Evolutionary conservation across 37 sponge, comb jelly and placozoan genomes (phyloP).

Genomic region (Halichondria panicea): DNA sequence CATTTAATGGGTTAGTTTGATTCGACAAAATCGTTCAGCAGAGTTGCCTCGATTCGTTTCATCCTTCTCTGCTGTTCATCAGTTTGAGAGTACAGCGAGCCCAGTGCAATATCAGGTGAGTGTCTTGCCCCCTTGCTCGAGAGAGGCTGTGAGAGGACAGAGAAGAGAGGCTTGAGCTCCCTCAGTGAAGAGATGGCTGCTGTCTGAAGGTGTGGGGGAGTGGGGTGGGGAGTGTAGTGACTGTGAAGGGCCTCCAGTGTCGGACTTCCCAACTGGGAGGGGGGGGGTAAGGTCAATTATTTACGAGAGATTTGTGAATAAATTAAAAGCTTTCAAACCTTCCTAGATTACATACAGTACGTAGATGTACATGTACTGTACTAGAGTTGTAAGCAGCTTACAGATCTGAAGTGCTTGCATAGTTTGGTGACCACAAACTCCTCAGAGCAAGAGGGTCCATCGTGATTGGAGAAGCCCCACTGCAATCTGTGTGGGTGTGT

Average conservation of each 20-base stretch:
- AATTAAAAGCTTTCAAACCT: background rate
- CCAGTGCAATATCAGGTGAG: too few relatives aligned
- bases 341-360: background rate
- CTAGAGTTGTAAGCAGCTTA: background rate
- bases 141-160: conserved; percentile 3
- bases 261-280: background rate
- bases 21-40: too few relatives aligned
- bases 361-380: background rate
- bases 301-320: background rate
- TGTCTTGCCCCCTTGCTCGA: too few relatives aligned
- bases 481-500: conserved; percentile 24
- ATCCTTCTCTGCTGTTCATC: background rate
- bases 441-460: background rate
- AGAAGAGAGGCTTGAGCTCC: conserved; percentile 32
- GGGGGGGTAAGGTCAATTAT: background rate
- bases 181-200: conserved; percentile 28
- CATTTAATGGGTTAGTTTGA: too few relatives aligned
- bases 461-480: conserved; percentile 36
- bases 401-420: conserved; percentile 18
- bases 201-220: conserved; percentile 33
- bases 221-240: background rate
- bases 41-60: too few relatives aligned
- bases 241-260: too few relatives aligned
- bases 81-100: too few relatives aligned
- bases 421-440: conserved; percentile 9